Conservation (phyloP, 2,888 invertebrate species). For the Oscheius sp. region DNA sequence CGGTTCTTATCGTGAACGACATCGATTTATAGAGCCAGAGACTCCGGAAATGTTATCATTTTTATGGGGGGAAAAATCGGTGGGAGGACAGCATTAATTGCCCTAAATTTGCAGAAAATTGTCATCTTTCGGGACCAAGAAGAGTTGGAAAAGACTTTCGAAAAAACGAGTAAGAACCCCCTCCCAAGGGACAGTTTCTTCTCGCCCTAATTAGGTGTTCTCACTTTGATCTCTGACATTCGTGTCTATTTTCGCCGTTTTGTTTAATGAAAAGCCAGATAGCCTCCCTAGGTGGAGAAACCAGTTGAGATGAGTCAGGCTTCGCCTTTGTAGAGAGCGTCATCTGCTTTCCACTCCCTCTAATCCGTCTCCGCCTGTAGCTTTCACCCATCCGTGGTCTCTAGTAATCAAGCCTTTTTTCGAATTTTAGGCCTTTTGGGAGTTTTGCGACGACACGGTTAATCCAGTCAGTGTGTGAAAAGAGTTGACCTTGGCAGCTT, state of each 20-base stretch:
- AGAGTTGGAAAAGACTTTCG: too few relatives aligned
- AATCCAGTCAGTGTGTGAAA: background rate
- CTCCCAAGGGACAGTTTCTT: too few relatives aligned
- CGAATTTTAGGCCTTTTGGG: background rate
- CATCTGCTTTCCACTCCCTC: constrained; percentile 27
- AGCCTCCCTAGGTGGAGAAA: constrained; percentile 3
- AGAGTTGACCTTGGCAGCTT: background rate
- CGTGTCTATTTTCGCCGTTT: background rate
- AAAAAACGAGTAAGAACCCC: too few relatives aligned
- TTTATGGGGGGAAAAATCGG: background rate
- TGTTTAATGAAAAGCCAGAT: constrained; percentile 6
- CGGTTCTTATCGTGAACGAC: constrained; percentile 5
- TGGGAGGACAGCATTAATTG: constrained; percentile 3
- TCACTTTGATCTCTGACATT: background rate
- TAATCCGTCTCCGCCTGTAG: constrained; percentile 22
- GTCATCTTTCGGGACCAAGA: too few relatives aligned
- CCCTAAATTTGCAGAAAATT: too few relatives aligned
- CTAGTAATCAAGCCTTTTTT: background rate
- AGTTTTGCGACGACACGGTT: background rate
- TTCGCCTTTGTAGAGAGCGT: constrained; percentile 19
- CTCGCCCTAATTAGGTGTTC: background rate
- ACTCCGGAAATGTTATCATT: constrained; percentile 20
- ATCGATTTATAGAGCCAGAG: background rate
- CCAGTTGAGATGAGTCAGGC: constrained; percentile 29
- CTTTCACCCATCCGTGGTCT: constrained; percentile 17